These are phyloP conservation scores for Herpetotheres cachinnans DNA, from an alignment of 2,113 vertebrate species.

Conservation along the genomic window DNA sequence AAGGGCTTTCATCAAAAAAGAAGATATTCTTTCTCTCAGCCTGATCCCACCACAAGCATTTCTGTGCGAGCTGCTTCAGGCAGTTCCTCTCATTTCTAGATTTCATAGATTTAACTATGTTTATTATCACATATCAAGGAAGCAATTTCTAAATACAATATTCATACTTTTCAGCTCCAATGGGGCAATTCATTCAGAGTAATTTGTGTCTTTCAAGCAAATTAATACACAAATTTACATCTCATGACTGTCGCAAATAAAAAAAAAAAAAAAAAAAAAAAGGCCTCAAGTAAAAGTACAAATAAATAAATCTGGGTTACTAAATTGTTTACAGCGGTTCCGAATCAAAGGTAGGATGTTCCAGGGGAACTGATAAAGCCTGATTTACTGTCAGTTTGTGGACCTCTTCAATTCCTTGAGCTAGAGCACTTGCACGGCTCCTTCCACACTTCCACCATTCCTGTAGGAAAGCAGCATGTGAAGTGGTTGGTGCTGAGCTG, in stretches of 20 bases:
- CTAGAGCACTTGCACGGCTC: not conserved
- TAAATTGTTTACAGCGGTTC: not conserved
- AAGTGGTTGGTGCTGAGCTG: not conserved
- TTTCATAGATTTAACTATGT: not conserved
- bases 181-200: not conserved
- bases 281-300: not conserved
- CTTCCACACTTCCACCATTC: not conserved
- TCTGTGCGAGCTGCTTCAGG: not conserved
- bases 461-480: not conserved
- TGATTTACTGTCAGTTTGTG: not conserved
- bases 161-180: not conserved
- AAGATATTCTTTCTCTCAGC: not conserved
- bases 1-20: not conserved
- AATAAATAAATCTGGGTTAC: not conserved
- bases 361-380: not conserved
- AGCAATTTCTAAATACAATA: not conserved
- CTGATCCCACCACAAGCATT: not conserved
- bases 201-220: not conserved
- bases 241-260: not conserved
- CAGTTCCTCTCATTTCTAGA: not conserved
- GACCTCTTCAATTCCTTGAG: not conserved
- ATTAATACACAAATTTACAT: not conserved
- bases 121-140: conserved; percentile 5
- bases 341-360: not conserved
- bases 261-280: no score